Evolutionary conservation across 2,888 invertebrate species (phyloP).

Genomic region (Sphinx pinastri): DNA sequence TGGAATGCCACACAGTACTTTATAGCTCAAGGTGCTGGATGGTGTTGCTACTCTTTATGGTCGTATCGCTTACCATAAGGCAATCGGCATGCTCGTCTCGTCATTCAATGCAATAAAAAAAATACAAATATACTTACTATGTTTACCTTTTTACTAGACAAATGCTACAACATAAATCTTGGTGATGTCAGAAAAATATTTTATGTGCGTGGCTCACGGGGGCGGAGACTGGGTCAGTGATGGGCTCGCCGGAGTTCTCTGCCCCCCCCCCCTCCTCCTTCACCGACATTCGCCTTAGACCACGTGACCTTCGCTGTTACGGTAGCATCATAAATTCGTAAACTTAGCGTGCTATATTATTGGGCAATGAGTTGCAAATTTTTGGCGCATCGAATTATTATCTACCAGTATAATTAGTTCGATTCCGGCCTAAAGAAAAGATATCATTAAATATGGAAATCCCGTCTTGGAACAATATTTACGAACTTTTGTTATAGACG

Average conservation of each 20-base stretch:
- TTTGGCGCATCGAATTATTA: neutral
- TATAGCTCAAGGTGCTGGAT: too few relatives aligned
- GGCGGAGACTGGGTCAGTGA: neutral
- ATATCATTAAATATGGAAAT: too few relatives aligned
- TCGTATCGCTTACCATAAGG: too few relatives aligned
- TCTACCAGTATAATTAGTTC: too few relatives aligned
- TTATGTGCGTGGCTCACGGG: neutral
- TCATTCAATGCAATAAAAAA: too few relatives aligned
- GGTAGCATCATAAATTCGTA: conserved; percentile 6
- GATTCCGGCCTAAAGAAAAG: too few relatives aligned
- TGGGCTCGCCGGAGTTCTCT: neutral
- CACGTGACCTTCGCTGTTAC: neutral
- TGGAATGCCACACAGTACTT: too few relatives aligned
- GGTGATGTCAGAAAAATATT: neutral
- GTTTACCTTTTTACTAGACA: neutral
- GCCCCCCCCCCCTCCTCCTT: neutral
- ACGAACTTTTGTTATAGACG: too few relatives aligned
- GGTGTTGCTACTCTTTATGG: too few relatives aligned
- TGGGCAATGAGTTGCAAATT: neutral
- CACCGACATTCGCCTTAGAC: neutral
- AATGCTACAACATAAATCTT: neutral
- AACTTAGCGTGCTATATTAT: neutral
- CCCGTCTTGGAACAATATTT: too few relatives aligned
- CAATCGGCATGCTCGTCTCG: too few relatives aligned
- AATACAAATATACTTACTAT: too few relatives aligned